Evolutionary conservation across 2,888 invertebrate species (phyloP).

Genomic region (Apomyelois bistriatella): DNA sequence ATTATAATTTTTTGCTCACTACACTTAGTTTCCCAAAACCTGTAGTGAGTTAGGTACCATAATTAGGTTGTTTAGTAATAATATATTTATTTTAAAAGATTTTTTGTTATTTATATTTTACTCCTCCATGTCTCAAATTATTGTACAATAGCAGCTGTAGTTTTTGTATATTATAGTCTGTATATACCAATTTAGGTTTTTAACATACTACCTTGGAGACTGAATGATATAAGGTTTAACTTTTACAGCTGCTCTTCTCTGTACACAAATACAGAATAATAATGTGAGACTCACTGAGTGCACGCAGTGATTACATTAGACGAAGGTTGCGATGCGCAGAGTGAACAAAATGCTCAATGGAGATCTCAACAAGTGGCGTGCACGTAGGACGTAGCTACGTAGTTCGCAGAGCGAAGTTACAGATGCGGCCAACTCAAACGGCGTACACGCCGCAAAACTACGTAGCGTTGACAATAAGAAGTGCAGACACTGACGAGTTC

Average conservation of each 20-base stretch:
- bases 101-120: too few species aligned
- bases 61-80: too few species aligned
- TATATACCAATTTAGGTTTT: too few species aligned
- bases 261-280: conserved; percentile 70
- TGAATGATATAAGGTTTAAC: conserved; percentile 14
- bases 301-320: conserved; percentile 77
- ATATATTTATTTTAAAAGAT: too few species aligned
- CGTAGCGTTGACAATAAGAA: conserved; percentile 79
- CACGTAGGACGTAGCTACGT: conserved; percentile 74
- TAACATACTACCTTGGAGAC: neutral
- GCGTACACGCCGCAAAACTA: conserved; percentile 76
- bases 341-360: conserved; percentile 68
- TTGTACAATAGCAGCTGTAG: too few species aligned
- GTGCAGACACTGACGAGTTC: conserved; percentile 78
- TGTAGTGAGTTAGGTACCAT: too few species aligned
- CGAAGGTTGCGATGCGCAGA: conserved; percentile 68
- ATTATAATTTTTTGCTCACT: too few species aligned
- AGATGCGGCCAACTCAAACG: conserved; percentile 70
- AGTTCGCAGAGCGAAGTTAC: conserved; percentile 74
- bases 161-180: too few species aligned
- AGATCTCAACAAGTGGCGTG: conserved; percentile 69
- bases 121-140: too few species aligned
- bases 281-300: conserved; percentile 79
- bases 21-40: too few species aligned
- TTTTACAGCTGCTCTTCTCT: conserved; percentile 37